Evolutionary conservation across 2,797 vertebrate species (phyloP).

Genomic region (Salmo trutta): DNA sequence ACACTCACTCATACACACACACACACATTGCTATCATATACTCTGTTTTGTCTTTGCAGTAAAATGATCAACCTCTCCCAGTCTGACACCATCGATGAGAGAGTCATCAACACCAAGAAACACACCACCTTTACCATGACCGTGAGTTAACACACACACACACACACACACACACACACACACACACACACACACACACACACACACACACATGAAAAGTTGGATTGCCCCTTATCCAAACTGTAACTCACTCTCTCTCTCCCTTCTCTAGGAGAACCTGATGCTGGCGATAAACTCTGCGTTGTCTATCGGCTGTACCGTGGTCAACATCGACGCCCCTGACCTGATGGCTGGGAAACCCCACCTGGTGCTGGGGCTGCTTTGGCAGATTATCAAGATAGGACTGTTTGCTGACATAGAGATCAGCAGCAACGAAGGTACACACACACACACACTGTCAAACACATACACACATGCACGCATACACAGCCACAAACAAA

Average conservation of each 20-base stretch:
- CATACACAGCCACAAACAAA: conserved; percentile 9
- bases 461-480: neutral
- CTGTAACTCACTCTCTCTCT: neutral
- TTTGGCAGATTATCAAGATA: conserved; percentile 98
- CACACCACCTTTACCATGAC: conserved; percentile 90
- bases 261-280: conserved; percentile 86
- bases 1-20: neutral
- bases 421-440: conserved; percentile 94
- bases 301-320: conserved; percentile 93
- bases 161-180: no score
- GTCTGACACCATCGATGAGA: conserved; percentile 94
- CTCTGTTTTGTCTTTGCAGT: conserved; percentile 69
- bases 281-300: conserved; percentile 94
- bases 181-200: no score
- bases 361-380: conserved; percentile 91
- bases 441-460: conserved; percentile 19
- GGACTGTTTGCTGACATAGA: conserved; percentile 96
- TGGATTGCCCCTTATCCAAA: neutral
- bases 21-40: neutral
- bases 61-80: conserved; percentile 98
- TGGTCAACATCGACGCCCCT: conserved; percentile 93
- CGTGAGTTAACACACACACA: conserved; percentile 78
- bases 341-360: conserved; percentile 92
- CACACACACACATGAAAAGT: no score
- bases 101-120: conserved; percentile 96